Evolutionary conservation across 2,888 invertebrate species (phyloP).

Genomic region (Epirrhoe alternata): DNA sequence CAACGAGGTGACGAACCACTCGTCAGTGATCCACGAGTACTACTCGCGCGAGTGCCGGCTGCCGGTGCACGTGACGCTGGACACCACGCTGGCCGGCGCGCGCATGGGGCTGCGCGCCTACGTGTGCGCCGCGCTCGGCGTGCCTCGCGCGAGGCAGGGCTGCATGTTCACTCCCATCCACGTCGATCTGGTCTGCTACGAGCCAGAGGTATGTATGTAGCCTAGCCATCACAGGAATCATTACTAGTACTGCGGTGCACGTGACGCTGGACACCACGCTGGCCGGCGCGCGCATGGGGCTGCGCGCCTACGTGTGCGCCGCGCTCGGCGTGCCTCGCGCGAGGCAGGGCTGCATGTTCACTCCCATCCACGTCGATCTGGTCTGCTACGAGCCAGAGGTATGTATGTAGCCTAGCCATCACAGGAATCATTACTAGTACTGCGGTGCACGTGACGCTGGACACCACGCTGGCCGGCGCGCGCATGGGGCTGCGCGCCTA

Average conservation of each 20-base stretch:
- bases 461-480: slow-evolving; percentile 94
- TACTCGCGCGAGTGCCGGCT: slow-evolving; percentile 97
- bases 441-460: no score
- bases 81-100: slow-evolving; percentile 94
- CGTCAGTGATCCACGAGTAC: slow-evolving; percentile 98
- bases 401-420: no score
- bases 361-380: slow-evolving; percentile 95
- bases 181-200: slow-evolving; percentile 94
- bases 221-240: no score
- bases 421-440: no score
- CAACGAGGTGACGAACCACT: slow-evolving; percentile 98
- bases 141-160: slow-evolving; percentile 96
- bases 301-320: slow-evolving; percentile 97
- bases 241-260: no score
- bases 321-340: slow-evolving; percentile 97
- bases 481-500: slow-evolving; percentile 98
- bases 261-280: slow-evolving; percentile 97
- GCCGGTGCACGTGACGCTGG: slow-evolving; percentile 97
- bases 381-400: slow-evolving; percentile 97
- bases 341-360: slow-evolving; percentile 97
- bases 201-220: slow-evolving; percentile 97
- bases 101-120: slow-evolving; percentile 98
- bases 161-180: slow-evolving; percentile 98
- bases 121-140: slow-evolving; percentile 96
- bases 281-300: slow-evolving; percentile 94